These are phyloP conservation scores for Ptyas mucosa DNA, from an alignment of 2,113 vertebrate species.

Conservation along the genomic window DNA sequence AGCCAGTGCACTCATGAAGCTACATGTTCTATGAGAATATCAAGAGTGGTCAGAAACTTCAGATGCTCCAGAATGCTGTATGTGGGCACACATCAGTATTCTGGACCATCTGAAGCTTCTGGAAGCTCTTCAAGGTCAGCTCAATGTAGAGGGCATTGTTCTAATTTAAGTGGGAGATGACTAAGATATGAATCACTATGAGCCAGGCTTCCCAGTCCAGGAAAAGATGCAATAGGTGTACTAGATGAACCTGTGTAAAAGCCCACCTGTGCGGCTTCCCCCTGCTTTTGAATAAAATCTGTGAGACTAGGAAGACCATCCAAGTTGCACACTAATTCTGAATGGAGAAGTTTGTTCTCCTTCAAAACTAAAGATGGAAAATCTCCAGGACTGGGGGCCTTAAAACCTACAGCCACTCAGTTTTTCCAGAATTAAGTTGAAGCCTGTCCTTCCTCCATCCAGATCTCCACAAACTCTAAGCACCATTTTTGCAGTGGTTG, in stretches of 20 bases:
- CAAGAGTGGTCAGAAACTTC: not conserved
- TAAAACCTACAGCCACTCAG: not conserved
- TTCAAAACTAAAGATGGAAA: not conserved
- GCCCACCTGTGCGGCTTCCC: not conserved
- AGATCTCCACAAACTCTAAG: not conserved
- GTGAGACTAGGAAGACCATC: not conserved
- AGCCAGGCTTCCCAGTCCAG: too few relatives aligned
- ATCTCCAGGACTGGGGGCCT: not conserved
- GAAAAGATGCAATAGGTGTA: too few relatives aligned
- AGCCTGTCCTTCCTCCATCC: not conserved
- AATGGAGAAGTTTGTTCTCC: not conserved
- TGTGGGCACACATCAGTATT: too few relatives aligned
- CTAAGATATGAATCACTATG: too few relatives aligned
- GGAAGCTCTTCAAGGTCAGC: too few relatives aligned
- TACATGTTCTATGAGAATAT: not conserved
- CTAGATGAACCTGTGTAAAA: not conserved
- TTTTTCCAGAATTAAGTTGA: not conserved
- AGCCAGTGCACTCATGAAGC: not conserved
- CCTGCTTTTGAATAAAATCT: not conserved
- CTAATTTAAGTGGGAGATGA: too few relatives aligned
- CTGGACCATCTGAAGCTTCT: too few relatives aligned
- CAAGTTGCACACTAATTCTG: not conserved
- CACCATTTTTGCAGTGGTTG: not conserved
- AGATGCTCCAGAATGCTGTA: too few relatives aligned
- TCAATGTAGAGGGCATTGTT: too few relatives aligned